Conservation (phyloP, 2,888 invertebrate species). For the Idaea aversata region DNA sequence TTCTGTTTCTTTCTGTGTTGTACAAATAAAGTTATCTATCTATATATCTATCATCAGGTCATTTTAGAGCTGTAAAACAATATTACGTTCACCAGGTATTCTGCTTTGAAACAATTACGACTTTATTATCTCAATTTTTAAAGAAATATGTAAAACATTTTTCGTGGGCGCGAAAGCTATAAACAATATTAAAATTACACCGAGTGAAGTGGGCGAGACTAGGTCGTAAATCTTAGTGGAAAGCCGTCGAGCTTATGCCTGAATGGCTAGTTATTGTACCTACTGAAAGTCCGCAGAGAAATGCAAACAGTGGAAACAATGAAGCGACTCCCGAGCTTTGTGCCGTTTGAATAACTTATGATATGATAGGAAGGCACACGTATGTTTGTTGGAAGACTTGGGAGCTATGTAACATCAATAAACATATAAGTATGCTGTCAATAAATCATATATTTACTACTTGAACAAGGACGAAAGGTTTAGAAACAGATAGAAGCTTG, state of each 20-base stretch:
- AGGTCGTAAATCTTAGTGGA: conserved; percentile 46
- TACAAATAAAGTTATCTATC: no score
- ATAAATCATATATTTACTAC: background rate
- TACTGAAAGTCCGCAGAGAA: conserved; percentile 32
- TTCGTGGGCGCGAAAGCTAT: conserved; percentile 38
- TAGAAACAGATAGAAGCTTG: background rate
- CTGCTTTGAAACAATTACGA: conserved; percentile 26
- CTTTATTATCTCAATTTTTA: conserved; percentile 33
- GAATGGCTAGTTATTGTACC: conserved; percentile 38
- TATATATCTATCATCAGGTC: background rate
- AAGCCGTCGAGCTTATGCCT: conserved; percentile 32
- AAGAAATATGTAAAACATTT: conserved; percentile 33
- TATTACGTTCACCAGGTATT: background rate
- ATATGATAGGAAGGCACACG: conserved; percentile 12
- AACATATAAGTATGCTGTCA: background rate
- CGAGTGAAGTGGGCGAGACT: conserved; percentile 39
- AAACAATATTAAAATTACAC: conserved; percentile 68
- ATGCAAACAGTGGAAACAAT: conserved; percentile 38
- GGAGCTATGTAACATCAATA: conserved; percentile 26
- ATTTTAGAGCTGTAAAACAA: background rate
- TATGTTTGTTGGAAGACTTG: conserved; percentile 22
- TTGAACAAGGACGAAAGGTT: background rate
- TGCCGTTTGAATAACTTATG: conserved; percentile 35
- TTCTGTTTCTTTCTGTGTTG: no score
- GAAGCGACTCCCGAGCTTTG: conserved; percentile 25